A percentile compares a stretch with the other conserved stretches of the same genome.
phyloP scores from a whole-genome alignment of 2,113 vertebrate species.

The Desmodus rotundus region DNA sequence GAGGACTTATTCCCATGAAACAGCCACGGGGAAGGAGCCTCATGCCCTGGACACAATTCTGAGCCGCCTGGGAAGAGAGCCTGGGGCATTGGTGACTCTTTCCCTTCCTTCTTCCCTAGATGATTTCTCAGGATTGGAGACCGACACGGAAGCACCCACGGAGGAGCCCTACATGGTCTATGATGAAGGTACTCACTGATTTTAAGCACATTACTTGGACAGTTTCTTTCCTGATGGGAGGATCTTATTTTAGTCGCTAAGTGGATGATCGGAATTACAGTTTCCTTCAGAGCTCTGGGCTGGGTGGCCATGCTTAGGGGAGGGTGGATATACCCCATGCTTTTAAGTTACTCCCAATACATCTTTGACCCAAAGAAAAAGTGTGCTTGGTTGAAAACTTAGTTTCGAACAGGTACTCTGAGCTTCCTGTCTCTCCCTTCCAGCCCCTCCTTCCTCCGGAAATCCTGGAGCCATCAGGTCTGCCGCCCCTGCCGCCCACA shows the following conservation, averaged over 20 bases:
- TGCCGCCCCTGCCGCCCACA: fast-evolving
- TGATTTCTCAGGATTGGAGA: constrained; percentile 87
- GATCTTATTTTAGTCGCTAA: background rate
- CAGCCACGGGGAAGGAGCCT: fast-evolving
- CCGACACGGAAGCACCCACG: constrained; percentile 80
- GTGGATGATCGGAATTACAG: background rate
- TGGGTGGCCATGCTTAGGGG: background rate
- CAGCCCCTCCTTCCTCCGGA: background rate
- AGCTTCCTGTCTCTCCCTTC: background rate
- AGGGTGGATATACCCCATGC: background rate
- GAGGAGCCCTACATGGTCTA: constrained; percentile 80
- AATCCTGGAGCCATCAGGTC: background rate
- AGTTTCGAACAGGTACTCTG: background rate
- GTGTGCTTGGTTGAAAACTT: fast-evolving
- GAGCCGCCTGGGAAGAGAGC: background rate
- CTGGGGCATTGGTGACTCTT: fast-evolving
- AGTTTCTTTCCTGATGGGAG: background rate
- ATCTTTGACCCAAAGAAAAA: background rate
- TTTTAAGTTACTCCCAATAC: background rate
- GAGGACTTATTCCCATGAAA: background rate
- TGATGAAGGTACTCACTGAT: constrained; percentile 85
- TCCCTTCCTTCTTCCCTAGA: constrained; percentile 82
- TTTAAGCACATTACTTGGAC: background rate
- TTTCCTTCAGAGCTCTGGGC: background rate
- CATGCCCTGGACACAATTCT: fast-evolving